phyloP scores from a whole-genome alignment of 2,888 invertebrate species.

The Chromoteleia sp. region DNA sequence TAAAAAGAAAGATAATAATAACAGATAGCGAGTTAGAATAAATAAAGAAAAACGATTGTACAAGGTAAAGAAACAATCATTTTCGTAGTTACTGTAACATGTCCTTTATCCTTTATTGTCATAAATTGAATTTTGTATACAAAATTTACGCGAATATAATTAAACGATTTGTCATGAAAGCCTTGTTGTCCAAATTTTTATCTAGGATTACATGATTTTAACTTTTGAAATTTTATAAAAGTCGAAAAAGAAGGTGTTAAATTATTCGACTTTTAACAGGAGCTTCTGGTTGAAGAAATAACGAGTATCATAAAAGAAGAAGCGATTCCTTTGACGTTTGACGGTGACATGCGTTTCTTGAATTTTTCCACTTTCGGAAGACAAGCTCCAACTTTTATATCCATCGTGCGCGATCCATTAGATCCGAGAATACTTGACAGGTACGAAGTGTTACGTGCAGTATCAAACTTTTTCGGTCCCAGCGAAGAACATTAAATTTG shows the following conservation, averaged over 20 bases:
- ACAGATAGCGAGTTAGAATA: no score
- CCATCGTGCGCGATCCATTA: constrained; percentile 87
- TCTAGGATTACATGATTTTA: no score
- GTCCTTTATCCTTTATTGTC: no score
- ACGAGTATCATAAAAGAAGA: constrained; percentile 85
- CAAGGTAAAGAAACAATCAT: no score
- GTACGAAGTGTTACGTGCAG: constrained; percentile 77
- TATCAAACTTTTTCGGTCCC: background rate
- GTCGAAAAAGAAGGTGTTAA: background rate
- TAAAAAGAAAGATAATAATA: no score
- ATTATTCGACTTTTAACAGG: constrained; percentile 79
- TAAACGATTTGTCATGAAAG: no score
- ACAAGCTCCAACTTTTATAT: constrained; percentile 87
- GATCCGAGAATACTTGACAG: constrained; percentile 85
- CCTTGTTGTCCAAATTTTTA: no score
- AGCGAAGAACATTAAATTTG: background rate
- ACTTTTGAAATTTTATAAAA: background rate
- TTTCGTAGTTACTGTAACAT: no score
- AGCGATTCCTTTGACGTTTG: constrained; percentile 87
- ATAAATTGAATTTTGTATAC: no score
- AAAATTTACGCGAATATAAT: no score
- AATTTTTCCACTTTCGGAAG: constrained; percentile 87
- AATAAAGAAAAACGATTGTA: no score
- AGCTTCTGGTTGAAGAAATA: constrained; percentile 86
- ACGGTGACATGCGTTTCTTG: constrained; percentile 87